These are phyloP conservation scores for Diadophis punctatus DNA, from an alignment of 2,113 vertebrate species.

Conservation along the genomic window DNA sequence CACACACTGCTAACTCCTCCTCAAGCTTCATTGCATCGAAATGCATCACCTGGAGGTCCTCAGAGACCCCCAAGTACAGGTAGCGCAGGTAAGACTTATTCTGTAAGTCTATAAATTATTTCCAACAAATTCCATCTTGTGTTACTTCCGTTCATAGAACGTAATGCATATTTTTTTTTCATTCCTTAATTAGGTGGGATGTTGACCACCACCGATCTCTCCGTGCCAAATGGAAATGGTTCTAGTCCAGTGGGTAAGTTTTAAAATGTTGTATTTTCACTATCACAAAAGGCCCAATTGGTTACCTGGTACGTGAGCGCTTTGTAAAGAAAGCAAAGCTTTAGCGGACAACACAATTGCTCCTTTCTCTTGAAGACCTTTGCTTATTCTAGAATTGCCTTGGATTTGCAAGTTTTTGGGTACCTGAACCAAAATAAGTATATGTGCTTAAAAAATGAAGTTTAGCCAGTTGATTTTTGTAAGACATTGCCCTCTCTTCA, in stretches of 20 bases:
- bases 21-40: slow-evolving; percentile 86
- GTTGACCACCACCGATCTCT: slow-evolving; percentile 81
- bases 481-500: background rate
- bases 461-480: background rate
- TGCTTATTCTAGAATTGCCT: background rate
- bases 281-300: background rate
- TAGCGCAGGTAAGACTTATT: slow-evolving; percentile 74
- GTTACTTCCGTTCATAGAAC: background rate
- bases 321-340: background rate
- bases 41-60: slow-evolving; percentile 82
- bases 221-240: slow-evolving; percentile 87
- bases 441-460: background rate
- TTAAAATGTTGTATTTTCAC: background rate
- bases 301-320: background rate
- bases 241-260: slow-evolving; percentile 86
- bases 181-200: slow-evolving; percentile 76
- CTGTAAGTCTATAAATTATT: background rate
- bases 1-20: slow-evolving; percentile 91
- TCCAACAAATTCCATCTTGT: background rate
- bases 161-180: slow-evolving; percentile 1
- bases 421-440: background rate
- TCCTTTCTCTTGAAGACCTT: background rate
- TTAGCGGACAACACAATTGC: background rate
- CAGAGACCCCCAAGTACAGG: slow-evolving; percentile 91
- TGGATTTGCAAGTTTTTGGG: background rate